Base-by-base conservation (phyloP, 2,113 vertebrate species). In the Poecilia latipinna region DNA sequence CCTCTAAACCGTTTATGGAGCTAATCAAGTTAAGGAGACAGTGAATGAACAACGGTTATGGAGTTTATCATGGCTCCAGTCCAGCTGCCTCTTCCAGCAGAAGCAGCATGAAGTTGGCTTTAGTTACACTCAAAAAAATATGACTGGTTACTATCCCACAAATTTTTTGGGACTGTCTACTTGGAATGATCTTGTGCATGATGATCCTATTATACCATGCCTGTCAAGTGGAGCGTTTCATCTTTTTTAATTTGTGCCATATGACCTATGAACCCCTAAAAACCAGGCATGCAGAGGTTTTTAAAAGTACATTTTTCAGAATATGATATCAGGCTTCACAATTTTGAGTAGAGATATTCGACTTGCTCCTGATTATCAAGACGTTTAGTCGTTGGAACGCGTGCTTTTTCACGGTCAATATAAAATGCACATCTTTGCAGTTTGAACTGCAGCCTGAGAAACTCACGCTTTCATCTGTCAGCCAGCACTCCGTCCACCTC, bases 71-170 rank as follows among this genome's bases (percentile, higher is more conserved):
- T 87, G 87, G 87, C 77, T 72, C 44, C 15, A 26, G 42, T 78
- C 81, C 86, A 86, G 31, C 19, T 54, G 60, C 48, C 70, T 73
- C 26, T 60, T 67, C 48, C 63, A 68, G 66, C 31, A 54, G 51
- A 90, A 72, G 68, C 82, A 81, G 72, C 78, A 51, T 82, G 74
- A 85, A 60, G 64, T 29, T 77, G 76, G 69, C 42, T 80, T 64
- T 19, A 66, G 77, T 88, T 90, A 65, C 82, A 66, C 60, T 65
- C 22, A 37, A 66, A 66, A 70, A 80, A 79, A 86, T 82, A 82
- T 22, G 37, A 72, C 54, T 82, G 78, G 88, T 65, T 65, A 12
- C 77, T 54, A 35, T 83, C 84, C 80, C 88, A 28, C 72, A 67
- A 77, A 81, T 64, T 86, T 83, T 88, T 82, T 61, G 72, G 29